A percentile compares a stretch with the other conserved stretches of the same genome.
Conservation (phyloP, 1,140 invertebrate species). For the Antheraea pernyi region DNA sequence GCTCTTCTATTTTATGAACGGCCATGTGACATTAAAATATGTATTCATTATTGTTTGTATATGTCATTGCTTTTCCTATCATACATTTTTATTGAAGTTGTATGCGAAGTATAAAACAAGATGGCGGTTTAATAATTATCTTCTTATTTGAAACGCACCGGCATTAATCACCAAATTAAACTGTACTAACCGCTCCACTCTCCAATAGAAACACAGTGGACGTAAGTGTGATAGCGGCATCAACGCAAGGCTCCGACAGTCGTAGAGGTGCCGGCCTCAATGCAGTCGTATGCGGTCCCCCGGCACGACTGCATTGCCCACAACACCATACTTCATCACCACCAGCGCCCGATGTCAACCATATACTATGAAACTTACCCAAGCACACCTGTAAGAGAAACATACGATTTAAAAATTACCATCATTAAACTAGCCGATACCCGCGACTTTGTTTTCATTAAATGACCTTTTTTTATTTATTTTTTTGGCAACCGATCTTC, state of each 20-base stretch:
- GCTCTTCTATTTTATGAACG: too few species aligned
- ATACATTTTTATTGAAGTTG: too few species aligned
- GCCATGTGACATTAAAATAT: too few species aligned
- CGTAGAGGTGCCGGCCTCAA: constrained; percentile 74
- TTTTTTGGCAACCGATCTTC: too few species aligned
- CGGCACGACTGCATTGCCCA: constrained; percentile 87
- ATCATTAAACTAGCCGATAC: too few species aligned
- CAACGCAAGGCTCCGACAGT: constrained; percentile 51
- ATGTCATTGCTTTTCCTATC: too few species aligned
- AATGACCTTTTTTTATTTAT: too few species aligned
- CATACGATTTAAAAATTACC: not conserved
- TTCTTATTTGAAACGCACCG: too few species aligned
- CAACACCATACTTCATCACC: constrained; percentile 81
- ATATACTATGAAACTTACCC: constrained; percentile 87
- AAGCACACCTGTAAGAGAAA: constrained; percentile 76
- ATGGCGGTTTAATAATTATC: too few species aligned
- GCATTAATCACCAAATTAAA: not conserved
- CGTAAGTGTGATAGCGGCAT: constrained; percentile 79
- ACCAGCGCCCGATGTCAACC: constrained; percentile 72
- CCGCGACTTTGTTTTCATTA: too few species aligned
- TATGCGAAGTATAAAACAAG: too few species aligned
- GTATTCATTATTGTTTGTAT: too few species aligned
- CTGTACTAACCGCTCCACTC: constrained; percentile 64
- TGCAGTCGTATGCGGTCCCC: constrained; percentile 81
- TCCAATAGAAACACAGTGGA: constrained; percentile 84